Conservation (phyloP, 1,140 invertebrate genomes). For the Pomacea maculata region DNA sequence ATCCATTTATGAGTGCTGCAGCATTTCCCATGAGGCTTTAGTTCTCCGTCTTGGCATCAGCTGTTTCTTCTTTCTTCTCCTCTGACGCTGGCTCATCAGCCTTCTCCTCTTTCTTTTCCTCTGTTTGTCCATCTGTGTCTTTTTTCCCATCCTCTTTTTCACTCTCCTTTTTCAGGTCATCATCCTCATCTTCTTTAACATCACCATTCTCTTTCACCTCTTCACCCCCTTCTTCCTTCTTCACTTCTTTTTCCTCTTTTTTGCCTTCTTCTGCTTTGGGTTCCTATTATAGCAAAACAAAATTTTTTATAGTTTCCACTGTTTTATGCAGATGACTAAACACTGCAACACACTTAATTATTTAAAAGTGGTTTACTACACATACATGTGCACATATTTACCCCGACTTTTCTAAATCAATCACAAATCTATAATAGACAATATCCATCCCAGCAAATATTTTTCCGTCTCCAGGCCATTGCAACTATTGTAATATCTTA, state of each 20-base stretch:
- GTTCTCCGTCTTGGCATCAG: slow-evolving; percentile 10
- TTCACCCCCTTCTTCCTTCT: slow-evolving; percentile 22
- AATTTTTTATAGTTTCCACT: not conserved
- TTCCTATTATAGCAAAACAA: slow-evolving; percentile 16
- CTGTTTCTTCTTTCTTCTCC: slow-evolving; percentile 21
- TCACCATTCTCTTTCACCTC: slow-evolving; percentile 36
- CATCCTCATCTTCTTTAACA: slow-evolving; percentile 14
- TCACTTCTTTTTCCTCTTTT: slow-evolving; percentile 33
- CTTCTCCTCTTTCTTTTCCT: slow-evolving; percentile 22
- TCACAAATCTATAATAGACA: not conserved
- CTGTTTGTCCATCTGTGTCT: slow-evolving; percentile 27
- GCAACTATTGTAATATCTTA: not conserved
- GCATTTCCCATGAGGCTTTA: not conserved
- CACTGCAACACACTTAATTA: not conserved
- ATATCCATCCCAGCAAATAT: not conserved
- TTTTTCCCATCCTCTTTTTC: slow-evolving; percentile 31
- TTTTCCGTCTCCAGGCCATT: not conserved
- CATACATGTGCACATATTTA: not conserved
- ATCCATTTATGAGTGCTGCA: not conserved
- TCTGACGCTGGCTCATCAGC: slow-evolving; percentile 12
- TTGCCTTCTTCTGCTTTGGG: slow-evolving; percentile 40
- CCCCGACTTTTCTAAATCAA: not conserved
- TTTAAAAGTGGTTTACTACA: not conserved
- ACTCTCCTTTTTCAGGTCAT: slow-evolving; percentile 16
- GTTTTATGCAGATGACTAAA: not conserved